A percentile compares a stretch with the other conserved stretches of the same genome.
Evolutionary conservation across 2,113 vertebrate species (phyloP).

Genomic region (Coryphaenoides rupestris): DNA sequence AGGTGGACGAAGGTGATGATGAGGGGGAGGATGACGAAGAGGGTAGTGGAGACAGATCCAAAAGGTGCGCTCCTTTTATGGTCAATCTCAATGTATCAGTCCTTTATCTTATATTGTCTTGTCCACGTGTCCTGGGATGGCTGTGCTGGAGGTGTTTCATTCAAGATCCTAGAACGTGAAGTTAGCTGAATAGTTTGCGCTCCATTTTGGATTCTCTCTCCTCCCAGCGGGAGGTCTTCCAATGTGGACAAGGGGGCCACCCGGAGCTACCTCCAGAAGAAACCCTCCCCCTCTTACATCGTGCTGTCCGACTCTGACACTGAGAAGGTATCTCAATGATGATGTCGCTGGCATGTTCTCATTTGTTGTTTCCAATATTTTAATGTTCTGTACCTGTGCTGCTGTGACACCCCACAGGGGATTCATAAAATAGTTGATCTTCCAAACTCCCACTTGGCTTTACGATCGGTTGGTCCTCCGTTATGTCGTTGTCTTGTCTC

Average conservation of each 20-base stretch:
- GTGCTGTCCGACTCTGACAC: conserved; percentile 84
- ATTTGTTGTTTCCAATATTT: too few relatives aligned
- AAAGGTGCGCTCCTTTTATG: conserved; percentile 33
- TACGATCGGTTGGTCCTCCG: too few relatives aligned
- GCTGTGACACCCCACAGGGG: too few relatives aligned
- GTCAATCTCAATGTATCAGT: not conserved
- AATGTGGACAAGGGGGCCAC: conserved; percentile 1
- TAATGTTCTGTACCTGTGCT: too few relatives aligned
- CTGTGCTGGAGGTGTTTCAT: too few relatives aligned
- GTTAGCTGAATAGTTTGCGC: not conserved
- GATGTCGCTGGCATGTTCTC: too few relatives aligned
- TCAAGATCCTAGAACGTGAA: not conserved
- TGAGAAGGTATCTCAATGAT: conserved; percentile 73
- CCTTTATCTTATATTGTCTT: too few relatives aligned
- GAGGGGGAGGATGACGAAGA: conserved; percentile 66
- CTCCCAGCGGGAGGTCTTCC: conserved; percentile 20
- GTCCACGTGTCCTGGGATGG: too few relatives aligned
- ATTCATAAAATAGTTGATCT: too few relatives aligned
- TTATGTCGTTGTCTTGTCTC: too few relatives aligned
- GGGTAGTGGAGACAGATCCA: conserved; percentile 51
- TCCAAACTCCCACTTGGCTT: too few relatives aligned
- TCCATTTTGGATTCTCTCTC: not conserved
- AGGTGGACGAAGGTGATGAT: conserved; percentile 18
- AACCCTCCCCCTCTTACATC: conserved; percentile 80
- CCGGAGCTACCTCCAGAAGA: conserved; percentile 75